Conservation (phyloP, 2,113 vertebrate genomes). For the Daubentonia madagascariensis region DNA sequence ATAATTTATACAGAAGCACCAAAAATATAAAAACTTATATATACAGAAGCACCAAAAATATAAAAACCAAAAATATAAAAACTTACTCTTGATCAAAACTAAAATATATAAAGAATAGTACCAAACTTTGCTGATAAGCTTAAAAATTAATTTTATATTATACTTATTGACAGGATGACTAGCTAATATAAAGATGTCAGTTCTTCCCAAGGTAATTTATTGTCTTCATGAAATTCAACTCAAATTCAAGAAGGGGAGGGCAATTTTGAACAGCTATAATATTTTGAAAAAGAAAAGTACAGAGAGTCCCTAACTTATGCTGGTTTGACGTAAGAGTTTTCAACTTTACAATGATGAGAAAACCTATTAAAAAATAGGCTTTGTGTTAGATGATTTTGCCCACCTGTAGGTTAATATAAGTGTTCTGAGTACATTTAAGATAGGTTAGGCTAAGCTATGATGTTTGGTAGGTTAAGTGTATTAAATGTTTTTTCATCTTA, state of each 20-base stretch:
- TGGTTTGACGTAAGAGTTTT: background rate
- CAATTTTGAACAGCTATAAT: background rate
- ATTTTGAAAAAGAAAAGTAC: background rate
- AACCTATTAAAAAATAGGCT: background rate
- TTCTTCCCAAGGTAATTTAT: background rate
- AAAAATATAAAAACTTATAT: conserved; percentile 15
- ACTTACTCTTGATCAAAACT: background rate
- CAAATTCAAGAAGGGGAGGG: background rate
- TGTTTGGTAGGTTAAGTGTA: background rate
- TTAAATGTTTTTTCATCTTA: background rate
- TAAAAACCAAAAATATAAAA: background rate
- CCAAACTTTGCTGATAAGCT: background rate
- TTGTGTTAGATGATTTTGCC: background rate
- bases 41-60: background rate
- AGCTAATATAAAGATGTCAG: background rate
- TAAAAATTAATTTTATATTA: background rate
- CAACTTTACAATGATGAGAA: background rate
- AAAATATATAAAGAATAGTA: background rate
- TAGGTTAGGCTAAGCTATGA: background rate
- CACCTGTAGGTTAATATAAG: background rate
- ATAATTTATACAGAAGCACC: background rate
- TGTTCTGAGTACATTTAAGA: background rate
- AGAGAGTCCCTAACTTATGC: background rate
- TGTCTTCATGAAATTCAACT: background rate
- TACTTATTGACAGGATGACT: background rate